Conservation (phyloP, 1,140 invertebrate species). For the Dendroctonus valens region DNA sequence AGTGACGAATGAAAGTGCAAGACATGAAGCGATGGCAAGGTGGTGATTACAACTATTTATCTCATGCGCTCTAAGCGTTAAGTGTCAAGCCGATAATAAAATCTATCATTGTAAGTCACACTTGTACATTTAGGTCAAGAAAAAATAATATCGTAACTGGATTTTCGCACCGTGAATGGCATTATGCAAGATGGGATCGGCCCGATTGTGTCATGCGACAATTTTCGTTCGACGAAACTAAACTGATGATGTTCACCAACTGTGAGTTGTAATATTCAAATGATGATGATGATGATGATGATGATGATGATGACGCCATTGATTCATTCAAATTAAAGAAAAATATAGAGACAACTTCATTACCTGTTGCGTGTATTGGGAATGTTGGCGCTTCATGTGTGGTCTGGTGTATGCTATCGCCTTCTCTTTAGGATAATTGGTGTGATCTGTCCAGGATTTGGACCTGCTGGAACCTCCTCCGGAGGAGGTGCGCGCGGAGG, state of each 20-base stretch:
- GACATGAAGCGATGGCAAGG: conserved; percentile 17
- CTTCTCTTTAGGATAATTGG: conserved; percentile 72
- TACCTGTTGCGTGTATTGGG: conserved; percentile 64
- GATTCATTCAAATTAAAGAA: too few relatives aligned
- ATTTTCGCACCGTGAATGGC: conserved; percentile 12
- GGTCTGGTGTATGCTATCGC: conserved; percentile 65
- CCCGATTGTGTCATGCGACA: conserved; percentile 9
- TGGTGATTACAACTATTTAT: conserved; percentile 19
- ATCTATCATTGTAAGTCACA: conserved; percentile 29
- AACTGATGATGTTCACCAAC: too few relatives aligned
- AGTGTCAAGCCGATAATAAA: conserved; percentile 22
- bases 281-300: too few relatives aligned
- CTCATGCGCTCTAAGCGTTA: conserved; percentile 14
- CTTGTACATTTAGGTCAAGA: conserved; percentile 27
- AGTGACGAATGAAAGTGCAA: conserved; percentile 18
- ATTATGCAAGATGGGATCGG: conserved; percentile 14
- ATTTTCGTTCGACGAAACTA: background rate
- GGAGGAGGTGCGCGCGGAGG: conserved; percentile 41
- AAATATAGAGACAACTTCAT: too few relatives aligned
- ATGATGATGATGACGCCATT: too few relatives aligned
- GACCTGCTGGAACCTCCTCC: conserved; percentile 60
- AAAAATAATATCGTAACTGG: conserved; percentile 16
- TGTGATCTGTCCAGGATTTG: conserved; percentile 74
- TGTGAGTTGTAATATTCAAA: too few relatives aligned
- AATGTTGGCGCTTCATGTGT: conserved; percentile 65